A percentile compares a stretch with the other conserved stretches of the same genome.
Conservation (phyloP, 2,888 invertebrate species). For the Morinoia aosen region DNA sequence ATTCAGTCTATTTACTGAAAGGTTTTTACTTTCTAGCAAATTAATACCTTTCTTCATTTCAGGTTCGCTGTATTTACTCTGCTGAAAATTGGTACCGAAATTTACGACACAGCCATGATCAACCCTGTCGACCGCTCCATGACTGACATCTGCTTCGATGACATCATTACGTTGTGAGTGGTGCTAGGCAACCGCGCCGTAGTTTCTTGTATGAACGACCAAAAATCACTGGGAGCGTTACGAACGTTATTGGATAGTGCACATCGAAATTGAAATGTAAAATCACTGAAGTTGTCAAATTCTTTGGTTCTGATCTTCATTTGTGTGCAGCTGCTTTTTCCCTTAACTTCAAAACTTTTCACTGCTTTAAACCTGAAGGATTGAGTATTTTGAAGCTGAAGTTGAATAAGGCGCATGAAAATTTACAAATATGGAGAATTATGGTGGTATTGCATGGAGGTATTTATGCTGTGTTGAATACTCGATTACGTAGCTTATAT, state of each 20-base stretch:
- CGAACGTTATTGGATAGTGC: too few relatives aligned
- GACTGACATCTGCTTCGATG: constrained; percentile 79
- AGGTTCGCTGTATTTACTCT: constrained; percentile 78
- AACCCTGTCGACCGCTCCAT: constrained; percentile 78
- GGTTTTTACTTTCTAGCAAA: background rate
- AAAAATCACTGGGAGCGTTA: background rate
- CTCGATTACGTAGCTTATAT: background rate
- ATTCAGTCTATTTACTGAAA: too few relatives aligned
- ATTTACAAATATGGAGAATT: background rate
- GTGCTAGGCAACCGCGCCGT: background rate
- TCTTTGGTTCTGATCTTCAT: too few relatives aligned
- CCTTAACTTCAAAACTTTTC: background rate
- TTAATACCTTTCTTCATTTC: background rate
- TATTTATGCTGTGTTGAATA: background rate
- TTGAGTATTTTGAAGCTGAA: background rate
- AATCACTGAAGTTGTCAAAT: background rate
- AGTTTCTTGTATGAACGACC: background rate
- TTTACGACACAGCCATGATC: constrained; percentile 77
- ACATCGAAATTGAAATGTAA: background rate
- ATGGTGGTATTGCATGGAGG: background rate
- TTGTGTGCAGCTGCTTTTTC: too few relatives aligned
- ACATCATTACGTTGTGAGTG: constrained; percentile 78
- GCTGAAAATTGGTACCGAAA: constrained; percentile 76
- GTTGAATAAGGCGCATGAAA: background rate
- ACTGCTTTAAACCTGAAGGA: background rate